Evolutionary conservation across 2,888 invertebrate genomes (phyloP).

Genomic region (Abscondita cerata): DNA sequence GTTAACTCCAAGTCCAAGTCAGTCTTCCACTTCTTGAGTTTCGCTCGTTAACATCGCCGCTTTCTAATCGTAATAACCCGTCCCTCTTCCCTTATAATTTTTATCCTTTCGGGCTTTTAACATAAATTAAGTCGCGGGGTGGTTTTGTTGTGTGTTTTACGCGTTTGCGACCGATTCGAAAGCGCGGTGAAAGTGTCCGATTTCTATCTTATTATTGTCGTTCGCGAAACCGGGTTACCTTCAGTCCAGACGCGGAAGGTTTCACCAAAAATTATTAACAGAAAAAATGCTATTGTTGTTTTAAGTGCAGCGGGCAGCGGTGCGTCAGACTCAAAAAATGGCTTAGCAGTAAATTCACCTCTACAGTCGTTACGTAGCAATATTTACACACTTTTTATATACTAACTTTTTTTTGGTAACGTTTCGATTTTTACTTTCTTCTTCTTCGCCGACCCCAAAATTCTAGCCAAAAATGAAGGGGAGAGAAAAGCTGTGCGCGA

Average conservation of each 20-base stretch:
- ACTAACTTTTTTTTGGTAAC: no score
- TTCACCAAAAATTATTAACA: no score
- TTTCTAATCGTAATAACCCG: constrained; percentile 12
- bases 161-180: not conserved
- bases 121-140: not conserved
- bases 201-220: no score
- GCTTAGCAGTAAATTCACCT: not conserved
- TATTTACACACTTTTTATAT: not conserved
- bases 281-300: no score
- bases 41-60: constrained; percentile 26
- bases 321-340: no score
- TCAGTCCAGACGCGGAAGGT: no score
- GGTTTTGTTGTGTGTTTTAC: not conserved
- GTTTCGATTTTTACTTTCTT: no score
- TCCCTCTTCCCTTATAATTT: not conserved
- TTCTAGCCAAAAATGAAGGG: constrained; percentile 72
- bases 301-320: no score
- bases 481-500: constrained; percentile 81
- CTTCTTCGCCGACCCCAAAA: no score
- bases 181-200: not conserved
- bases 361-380: not conserved
- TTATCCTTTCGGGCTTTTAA: not conserved
- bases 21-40: constrained; percentile 31
- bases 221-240: constrained; percentile 11
- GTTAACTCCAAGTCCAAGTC: constrained; percentile 27